These are phyloP conservation scores for Camptogramma bilineatum DNA, from an alignment of 2,888 invertebrate genomes.

Conservation along the genomic window DNA sequence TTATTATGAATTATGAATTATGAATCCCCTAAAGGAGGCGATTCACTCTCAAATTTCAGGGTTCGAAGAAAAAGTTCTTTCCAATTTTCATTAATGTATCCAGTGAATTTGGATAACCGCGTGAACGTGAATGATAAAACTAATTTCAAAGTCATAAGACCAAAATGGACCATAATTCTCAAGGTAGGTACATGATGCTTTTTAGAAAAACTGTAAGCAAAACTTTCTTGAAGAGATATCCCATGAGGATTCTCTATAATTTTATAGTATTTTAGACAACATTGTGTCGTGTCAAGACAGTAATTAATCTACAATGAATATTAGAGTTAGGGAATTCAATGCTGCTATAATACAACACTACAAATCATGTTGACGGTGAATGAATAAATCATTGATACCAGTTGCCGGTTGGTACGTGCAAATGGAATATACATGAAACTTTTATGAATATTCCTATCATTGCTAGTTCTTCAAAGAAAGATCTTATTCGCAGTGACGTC, in stretches of 20 bases:
- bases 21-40: constrained; percentile 36
- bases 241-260: background rate
- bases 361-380: constrained; percentile 2
- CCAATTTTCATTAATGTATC: constrained; percentile 45
- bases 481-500: background rate
- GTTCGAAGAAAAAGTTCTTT: constrained; percentile 39
- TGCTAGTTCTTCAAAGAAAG: background rate
- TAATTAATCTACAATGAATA: background rate
- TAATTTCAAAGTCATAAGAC: constrained; percentile 36
- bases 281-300: background rate
- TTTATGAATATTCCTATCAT: constrained; percentile 3
- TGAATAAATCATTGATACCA: constrained; percentile 4
- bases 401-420: background rate
- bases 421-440: background rate
- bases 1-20: too few species aligned
- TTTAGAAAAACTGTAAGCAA: constrained; percentile 6
- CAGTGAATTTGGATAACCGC: constrained; percentile 40
- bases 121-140: constrained; percentile 38
- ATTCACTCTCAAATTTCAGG: constrained; percentile 31
- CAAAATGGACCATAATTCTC: constrained; percentile 23
- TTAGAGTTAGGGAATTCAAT: background rate
- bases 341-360: background rate
- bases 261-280: background rate
- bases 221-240: constrained; percentile 5
- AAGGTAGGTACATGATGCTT: constrained; percentile 22